These are phyloP conservation scores for Psettodes erumei DNA, from an alignment of 2,113 vertebrate genomes.

Conservation along the genomic window DNA sequence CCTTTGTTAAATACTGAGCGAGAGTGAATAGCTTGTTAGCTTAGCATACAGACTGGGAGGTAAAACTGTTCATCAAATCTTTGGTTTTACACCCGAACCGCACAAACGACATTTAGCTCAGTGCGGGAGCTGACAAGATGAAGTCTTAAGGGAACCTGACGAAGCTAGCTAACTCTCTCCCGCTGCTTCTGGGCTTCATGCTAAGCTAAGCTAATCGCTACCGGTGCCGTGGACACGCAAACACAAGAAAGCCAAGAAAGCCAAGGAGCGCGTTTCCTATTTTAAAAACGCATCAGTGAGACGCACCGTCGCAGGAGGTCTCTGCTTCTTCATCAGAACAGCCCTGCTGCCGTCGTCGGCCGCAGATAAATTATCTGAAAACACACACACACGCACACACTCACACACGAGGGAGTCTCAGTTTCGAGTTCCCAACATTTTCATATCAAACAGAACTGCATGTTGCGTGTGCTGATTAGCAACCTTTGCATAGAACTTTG, in stretches of 20 bases:
- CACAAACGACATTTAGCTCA: background rate
- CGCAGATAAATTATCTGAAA: background rate
- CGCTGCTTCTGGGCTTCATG: background rate
- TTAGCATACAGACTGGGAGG: background rate
- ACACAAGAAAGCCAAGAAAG: too few relatives aligned
- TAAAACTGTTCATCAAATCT: too few relatives aligned
- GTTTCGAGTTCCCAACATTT: background rate
- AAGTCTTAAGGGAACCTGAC: background rate
- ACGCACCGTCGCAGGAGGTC: background rate
- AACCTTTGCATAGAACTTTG: conserved; percentile 53
- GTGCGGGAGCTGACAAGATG: background rate
- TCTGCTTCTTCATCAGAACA: background rate
- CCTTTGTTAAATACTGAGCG: background rate
- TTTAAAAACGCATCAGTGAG: background rate
- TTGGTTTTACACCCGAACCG: background rate
- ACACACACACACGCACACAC: too few relatives aligned
- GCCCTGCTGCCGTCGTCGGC: too few relatives aligned
- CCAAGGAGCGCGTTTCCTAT: too few relatives aligned
- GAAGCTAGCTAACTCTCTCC: background rate
- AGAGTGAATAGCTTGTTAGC: background rate
- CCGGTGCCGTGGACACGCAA: background rate
- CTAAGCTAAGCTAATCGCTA: background rate
- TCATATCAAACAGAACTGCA: conserved; percentile 15
- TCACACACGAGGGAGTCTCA: too few relatives aligned
- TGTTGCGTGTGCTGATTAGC: conserved; percentile 30